These are phyloP conservation scores for Synergus japonicus DNA, from an alignment of 2,888 invertebrate genomes.

Conservation along the genomic window DNA sequence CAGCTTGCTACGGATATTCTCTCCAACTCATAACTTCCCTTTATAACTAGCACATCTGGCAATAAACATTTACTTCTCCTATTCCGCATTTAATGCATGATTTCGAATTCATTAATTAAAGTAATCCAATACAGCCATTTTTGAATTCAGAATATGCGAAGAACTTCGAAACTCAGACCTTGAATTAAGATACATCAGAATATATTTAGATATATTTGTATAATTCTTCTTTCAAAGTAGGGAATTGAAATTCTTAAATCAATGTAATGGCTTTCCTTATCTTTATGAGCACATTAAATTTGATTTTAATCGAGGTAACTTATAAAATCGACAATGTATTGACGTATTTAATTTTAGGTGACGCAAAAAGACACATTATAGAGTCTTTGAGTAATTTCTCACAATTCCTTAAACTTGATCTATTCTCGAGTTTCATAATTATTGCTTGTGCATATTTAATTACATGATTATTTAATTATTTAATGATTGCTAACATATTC, in stretches of 20 bases:
- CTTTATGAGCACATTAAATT: conserved; percentile 30
- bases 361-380: conserved; percentile 13
- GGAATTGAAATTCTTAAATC: conserved; percentile 15
- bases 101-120: conserved; percentile 32
- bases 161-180: background rate
- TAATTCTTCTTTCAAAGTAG: background rate
- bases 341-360: background rate
- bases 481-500: background rate
- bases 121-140: background rate
- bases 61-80: background rate
- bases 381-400: background rate
- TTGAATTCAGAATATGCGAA: background rate
- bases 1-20: conserved; percentile 14
- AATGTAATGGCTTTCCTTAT: conserved; percentile 31
- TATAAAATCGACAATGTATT: background rate
- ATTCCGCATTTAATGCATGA: background rate
- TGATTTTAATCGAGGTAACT: conserved; percentile 22
- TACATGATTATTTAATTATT: background rate
- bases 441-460: background rate
- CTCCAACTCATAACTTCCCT: conserved; percentile 39
- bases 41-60: conserved; percentile 11
- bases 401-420: background rate
- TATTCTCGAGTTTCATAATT: background rate
- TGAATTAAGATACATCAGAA: background rate
- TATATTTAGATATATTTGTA: background rate